phyloP scores from a whole-genome alignment of 2,113 vertebrate genomes.

The Procavia capensis region DNA sequence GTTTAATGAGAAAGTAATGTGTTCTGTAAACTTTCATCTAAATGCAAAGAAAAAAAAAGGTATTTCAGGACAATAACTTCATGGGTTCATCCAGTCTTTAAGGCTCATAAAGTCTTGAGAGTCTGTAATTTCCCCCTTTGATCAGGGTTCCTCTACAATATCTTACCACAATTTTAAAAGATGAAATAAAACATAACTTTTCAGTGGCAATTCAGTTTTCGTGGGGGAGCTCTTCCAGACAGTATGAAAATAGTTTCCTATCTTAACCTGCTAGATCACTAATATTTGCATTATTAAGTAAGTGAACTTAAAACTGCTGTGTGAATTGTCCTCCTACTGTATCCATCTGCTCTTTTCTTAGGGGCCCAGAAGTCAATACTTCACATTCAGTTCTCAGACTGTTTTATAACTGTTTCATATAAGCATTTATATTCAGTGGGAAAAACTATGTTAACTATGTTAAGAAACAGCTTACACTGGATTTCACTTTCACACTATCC shows the following conservation, averaged over 20 bases:
- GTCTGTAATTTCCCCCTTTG: too few species aligned
- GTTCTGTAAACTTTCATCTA: too few species aligned
- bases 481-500: slow-evolving; percentile 22
- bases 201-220: slow-evolving; percentile 63
- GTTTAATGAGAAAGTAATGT: too few species aligned
- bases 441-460: slow-evolving; percentile 34
- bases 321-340: not conserved
- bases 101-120: too few species aligned
- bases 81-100: too few species aligned
- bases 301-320: slow-evolving; percentile 44
- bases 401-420: slow-evolving; percentile 9
- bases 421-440: slow-evolving; percentile 24
- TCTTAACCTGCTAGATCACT: slow-evolving; percentile 55
- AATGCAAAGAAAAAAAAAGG: too few species aligned
- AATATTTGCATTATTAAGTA: slow-evolving; percentile 56
- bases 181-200: slow-evolving; percentile 48
- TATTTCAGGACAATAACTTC: too few species aligned
- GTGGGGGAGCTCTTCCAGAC: slow-evolving; percentile 59
- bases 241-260: slow-evolving; percentile 59
- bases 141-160: not conserved
- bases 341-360: slow-evolving; percentile 17
- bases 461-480: not conserved
- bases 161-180: slow-evolving; percentile 13
- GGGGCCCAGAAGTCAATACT: not conserved
- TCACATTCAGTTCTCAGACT: not conserved